Conservation (phyloP, 2,113 vertebrate species). For the Anarhynchus alexandrinus region DNA sequence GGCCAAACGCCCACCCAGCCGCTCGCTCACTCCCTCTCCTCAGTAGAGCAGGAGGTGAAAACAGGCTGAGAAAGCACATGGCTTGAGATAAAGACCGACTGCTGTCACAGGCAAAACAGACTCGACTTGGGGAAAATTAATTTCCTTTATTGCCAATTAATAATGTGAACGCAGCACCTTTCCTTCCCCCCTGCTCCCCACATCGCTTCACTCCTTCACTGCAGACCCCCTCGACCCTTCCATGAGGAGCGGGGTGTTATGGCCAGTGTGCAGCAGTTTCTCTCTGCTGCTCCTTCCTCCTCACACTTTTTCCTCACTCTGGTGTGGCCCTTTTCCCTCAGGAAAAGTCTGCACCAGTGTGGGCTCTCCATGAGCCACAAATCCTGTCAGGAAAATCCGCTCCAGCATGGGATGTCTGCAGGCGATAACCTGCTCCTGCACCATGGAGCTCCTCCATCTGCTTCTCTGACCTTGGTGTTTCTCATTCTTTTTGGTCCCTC, state of each 20-base stretch:
- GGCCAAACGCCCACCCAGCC: neutral
- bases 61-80: neutral
- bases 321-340: neutral
- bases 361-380: neutral
- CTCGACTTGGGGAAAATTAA: neutral
- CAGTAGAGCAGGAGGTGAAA: neutral
- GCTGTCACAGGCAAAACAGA: neutral
- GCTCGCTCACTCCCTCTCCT: rapidly evolving
- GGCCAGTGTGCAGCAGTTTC: too few relatives aligned
- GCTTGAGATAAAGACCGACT: neutral
- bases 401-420: too few relatives aligned
- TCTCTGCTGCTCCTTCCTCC: neutral
- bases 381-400: neutral
- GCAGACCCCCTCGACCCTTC: neutral
- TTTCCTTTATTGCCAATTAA: neutral
- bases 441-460: neutral
- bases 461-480: neutral
- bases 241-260: neutral
- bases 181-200: neutral
- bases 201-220: neutral
- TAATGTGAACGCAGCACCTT: neutral
- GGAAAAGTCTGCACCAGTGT: too few relatives aligned
- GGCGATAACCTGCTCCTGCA: rapidly evolving
- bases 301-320: neutral
- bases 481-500: neutral